Evolutionary conservation across 2,888 invertebrate genomes (phyloP).

Genomic region (Brachypalpus laphriformis): DNA sequence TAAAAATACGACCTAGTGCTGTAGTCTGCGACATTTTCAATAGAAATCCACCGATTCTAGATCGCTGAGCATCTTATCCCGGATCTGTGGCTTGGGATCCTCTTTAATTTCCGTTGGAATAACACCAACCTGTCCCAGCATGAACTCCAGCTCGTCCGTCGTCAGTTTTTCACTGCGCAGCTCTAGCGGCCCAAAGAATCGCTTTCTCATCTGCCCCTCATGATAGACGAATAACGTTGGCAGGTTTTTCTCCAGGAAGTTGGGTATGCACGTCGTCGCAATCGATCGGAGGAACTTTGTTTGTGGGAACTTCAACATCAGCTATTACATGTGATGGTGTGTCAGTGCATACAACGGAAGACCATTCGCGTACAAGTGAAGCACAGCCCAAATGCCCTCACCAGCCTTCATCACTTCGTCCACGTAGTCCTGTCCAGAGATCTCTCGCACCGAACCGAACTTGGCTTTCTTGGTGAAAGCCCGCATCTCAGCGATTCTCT

Average conservation of each 20-base stretch:
- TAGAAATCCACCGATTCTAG: constrained; percentile 83
- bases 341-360: constrained; percentile 95
- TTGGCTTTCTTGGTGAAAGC: constrained; percentile 88
- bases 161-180: constrained; percentile 93
- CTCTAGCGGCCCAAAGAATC: constrained; percentile 92
- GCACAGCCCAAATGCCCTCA: constrained; percentile 95
- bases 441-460: constrained; percentile 94
- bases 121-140: constrained; percentile 92
- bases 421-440: constrained; percentile 96
- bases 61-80: constrained; percentile 91
- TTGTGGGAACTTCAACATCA: constrained; percentile 92
- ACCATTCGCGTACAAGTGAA: constrained; percentile 96
- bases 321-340: constrained; percentile 90
- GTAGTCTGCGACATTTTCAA: constrained; percentile 39
- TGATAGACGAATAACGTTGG: constrained; percentile 97
- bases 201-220: constrained; percentile 93
- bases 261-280: constrained; percentile 97
- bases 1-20: no score
- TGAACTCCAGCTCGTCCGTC: constrained; percentile 93
- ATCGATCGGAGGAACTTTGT: constrained; percentile 96
- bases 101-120: constrained; percentile 91
- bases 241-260: constrained; percentile 96
- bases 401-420: constrained; percentile 97
- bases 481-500: constrained; percentile 93
- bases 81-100: constrained; percentile 91